Evolutionary conservation across 2,113 vertebrate genomes (phyloP).

Genomic region (Corythaeola cristata): DNA sequence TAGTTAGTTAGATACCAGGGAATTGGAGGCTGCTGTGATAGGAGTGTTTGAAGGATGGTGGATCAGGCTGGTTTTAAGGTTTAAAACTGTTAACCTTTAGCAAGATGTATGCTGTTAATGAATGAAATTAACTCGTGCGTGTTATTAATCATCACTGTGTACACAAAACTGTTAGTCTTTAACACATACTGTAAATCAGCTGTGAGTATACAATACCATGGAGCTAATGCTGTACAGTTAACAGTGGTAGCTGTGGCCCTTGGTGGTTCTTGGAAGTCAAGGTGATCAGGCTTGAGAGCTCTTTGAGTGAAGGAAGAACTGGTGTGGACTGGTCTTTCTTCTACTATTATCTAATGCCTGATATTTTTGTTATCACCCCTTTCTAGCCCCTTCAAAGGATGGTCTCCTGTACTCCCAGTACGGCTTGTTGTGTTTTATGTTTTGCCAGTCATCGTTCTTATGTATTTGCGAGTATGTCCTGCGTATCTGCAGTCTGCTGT

Average conservation of each 20-base stretch:
- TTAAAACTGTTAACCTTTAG: background rate
- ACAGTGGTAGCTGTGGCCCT: background rate
- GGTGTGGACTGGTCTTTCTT: background rate
- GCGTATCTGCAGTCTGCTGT: background rate
- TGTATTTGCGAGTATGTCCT: background rate
- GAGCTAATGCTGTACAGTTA: background rate
- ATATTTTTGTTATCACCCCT: background rate
- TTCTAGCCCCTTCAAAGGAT: background rate
- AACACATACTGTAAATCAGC: background rate
- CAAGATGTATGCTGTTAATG: too few species aligned
- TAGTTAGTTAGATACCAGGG: background rate
- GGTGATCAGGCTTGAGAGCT: background rate
- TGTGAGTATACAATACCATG: accelerated
- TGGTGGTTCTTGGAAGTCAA: background rate
- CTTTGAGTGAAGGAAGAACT: background rate
- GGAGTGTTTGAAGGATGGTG: background rate
- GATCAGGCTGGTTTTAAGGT: background rate
- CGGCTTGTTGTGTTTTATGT: background rate
- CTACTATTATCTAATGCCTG: background rate
- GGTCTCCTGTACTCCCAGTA: background rate
- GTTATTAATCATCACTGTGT: background rate
- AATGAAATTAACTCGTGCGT: background rate
- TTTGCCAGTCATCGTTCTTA: background rate
- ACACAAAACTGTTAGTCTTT: background rate
- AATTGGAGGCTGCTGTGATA: background rate